Percentiles rank a stretch among this genome's conserved stretches.
These are phyloP conservation scores for Sturnus vulgaris DNA, from an alignment of 2,113 vertebrate species.

Conservation along the genomic window DNA sequence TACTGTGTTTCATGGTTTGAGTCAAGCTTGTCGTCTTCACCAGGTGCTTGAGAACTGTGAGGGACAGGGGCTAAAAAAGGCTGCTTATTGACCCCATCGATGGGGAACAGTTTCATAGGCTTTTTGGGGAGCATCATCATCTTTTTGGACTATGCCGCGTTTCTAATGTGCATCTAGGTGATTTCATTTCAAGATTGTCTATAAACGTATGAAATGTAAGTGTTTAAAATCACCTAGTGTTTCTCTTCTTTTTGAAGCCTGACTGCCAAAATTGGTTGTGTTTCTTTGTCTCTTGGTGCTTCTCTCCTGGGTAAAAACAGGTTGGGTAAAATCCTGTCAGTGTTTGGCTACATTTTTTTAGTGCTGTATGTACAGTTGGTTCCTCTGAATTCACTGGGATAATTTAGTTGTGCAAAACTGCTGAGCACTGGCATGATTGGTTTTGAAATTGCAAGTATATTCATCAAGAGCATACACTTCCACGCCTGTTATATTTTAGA, in stretches of 20 bases:
- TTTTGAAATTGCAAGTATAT: neutral
- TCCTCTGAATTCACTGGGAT: neutral
- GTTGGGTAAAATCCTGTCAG: neutral
- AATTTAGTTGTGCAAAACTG: neutral
- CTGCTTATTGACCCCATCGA: neutral
- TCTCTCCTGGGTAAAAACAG: neutral
- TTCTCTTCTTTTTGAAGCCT: neutral
- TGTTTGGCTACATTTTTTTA: neutral
- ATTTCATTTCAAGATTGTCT: neutral
- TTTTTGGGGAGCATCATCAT: neutral
- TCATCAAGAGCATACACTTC: neutral
- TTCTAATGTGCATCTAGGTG: neutral
- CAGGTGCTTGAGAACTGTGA: neutral
- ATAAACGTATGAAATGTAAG: neutral
- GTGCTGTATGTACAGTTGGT: neutral
- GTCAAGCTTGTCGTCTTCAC: neutral
- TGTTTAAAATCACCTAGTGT: neutral
- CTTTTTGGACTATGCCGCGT: neutral
- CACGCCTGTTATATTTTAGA: neutral
- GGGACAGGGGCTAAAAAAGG: neutral
- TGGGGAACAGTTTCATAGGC: neutral
- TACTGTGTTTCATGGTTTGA: neutral
- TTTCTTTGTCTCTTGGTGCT: neutral
- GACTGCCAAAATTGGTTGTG: rapidly evolving
- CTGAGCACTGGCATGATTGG: neutral